Conservation (phyloP, 2,888 invertebrate genomes). For the Seira sanloemensis region DNA sequence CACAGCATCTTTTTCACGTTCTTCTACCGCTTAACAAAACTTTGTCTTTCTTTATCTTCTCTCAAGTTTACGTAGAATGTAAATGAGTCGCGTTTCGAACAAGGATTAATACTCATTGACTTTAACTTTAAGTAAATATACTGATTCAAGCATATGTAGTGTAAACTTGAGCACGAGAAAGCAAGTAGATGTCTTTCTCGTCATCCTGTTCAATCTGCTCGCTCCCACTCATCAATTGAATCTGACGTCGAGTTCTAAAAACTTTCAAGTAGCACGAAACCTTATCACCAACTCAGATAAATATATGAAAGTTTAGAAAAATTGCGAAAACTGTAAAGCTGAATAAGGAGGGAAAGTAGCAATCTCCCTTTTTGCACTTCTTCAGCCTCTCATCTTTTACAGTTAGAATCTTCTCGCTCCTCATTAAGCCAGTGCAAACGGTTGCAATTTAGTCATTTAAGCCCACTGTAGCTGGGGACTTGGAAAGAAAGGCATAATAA, state of each 20-base stretch:
- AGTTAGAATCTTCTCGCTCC: no score
- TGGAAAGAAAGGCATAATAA: slow-evolving; percentile 39
- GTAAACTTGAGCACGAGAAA: neutral
- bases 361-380: neutral
- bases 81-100: slow-evolving; percentile 2
- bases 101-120: slow-evolving; percentile 39
- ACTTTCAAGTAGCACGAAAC: neutral
- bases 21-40: neutral
- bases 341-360: neutral
- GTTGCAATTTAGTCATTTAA: slow-evolving; percentile 52
- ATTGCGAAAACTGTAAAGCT: neutral
- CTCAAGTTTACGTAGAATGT: neutral
- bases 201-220: neutral
- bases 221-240: neutral
- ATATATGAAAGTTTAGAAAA: neutral
- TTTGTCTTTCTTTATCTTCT: neutral
- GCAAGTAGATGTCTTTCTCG: neutral
- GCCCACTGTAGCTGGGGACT: slow-evolving; percentile 29
- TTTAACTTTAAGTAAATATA: slow-evolving; percentile 47
- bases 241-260: neutral
- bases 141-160: no score
- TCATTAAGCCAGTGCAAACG: slow-evolving; percentile 59
- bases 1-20: no score
- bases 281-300: neutral
- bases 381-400: no score